Conservation (phyloP, 2,888 invertebrate genomes). For the Eucera pruinosa region DNA sequence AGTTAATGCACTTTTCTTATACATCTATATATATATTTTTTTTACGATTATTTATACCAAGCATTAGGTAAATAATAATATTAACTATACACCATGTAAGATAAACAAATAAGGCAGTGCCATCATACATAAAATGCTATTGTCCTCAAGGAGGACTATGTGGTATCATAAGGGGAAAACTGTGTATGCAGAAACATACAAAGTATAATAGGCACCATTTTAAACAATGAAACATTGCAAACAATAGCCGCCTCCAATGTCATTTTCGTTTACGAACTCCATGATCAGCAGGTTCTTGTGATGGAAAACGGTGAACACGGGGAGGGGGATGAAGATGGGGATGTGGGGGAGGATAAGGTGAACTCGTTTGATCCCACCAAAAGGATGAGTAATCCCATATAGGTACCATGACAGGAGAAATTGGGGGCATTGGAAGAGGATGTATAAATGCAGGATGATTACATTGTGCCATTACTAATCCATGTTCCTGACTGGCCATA, state of each 20-base stretch:
- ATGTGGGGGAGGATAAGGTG: conserved; percentile 62
- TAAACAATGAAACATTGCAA: conserved; percentile 76
- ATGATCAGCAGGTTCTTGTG: conserved; percentile 69
- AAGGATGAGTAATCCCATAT: conserved; percentile 71
- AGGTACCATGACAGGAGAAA: conserved; percentile 73
- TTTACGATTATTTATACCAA: conserved; percentile 39
- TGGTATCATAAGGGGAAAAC: conserved; percentile 72
- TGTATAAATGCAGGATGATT: conserved; percentile 72
- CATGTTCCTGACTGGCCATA: conserved; percentile 70
- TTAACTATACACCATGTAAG: conserved; percentile 19
- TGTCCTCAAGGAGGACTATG: conserved; percentile 64
- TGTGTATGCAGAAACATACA: conserved; percentile 77
- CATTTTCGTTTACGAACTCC: conserved; percentile 78
- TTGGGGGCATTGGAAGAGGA: conserved; percentile 69
- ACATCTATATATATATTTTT: conserved; percentile 19
- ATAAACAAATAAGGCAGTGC: conserved; percentile 50
- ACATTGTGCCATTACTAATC: conserved; percentile 71
- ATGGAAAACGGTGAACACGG: conserved; percentile 64
- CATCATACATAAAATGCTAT: conserved; percentile 54
- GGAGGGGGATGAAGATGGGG: conserved; percentile 52
- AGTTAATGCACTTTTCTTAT: conserved; percentile 22
- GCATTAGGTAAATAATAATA: conserved; percentile 39
- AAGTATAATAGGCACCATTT: conserved; percentile 81
- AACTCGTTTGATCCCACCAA: conserved; percentile 75
- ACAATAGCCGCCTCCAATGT: conserved; percentile 76